Percentiles rank a stretch among this genome's conserved stretches.
phyloP scores from a whole-genome alignment of 2,113 vertebrate genomes.

The Gambusia holbrooki region DNA sequence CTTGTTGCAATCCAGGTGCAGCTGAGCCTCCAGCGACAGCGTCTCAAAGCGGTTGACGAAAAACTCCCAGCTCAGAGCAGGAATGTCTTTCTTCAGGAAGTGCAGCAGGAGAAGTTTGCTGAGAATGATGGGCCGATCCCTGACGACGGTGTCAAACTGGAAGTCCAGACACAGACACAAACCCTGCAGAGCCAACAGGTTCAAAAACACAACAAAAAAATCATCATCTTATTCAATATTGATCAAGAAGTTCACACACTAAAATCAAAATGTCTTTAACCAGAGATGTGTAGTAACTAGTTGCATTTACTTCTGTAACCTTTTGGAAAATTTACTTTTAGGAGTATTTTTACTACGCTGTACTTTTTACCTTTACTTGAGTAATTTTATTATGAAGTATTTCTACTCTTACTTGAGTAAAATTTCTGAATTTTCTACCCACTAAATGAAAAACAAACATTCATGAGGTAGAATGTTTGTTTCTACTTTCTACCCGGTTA shows the following conservation, averaged over 20 bases:
- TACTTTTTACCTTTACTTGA: too few relatives aligned
- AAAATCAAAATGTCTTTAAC: neutral
- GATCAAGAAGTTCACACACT: neutral
- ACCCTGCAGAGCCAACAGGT: conserved; percentile 76
- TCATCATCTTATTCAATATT: neutral
- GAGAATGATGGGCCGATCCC: conserved; percentile 95
- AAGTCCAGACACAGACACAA: conserved; percentile 98
- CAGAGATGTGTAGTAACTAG: too few relatives aligned
- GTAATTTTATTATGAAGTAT: too few relatives aligned
- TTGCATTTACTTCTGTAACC: too few relatives aligned
- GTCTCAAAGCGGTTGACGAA: conserved; percentile 99
- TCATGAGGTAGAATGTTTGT: too few relatives aligned
- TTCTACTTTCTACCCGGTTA: too few relatives aligned
- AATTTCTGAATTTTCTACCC: too few relatives aligned
- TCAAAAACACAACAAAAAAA: neutral
- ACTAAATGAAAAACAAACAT: too few relatives aligned
- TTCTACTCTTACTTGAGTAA: too few relatives aligned
- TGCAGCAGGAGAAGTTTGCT: conserved; percentile 96
- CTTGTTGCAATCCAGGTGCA: conserved; percentile 99
- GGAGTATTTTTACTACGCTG: too few relatives aligned
- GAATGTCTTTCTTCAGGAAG: conserved; percentile 94
- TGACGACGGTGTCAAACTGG: conserved; percentile 98
- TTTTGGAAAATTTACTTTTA: too few relatives aligned
- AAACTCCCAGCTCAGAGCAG: conserved; percentile 98
- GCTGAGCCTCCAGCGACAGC: conserved; percentile 95